Percentiles rank a stretch among this genome's conserved stretches.
Conservation (phyloP, 2,888 invertebrate genomes). For the Hirtodrosophila trivittata region DNA sequence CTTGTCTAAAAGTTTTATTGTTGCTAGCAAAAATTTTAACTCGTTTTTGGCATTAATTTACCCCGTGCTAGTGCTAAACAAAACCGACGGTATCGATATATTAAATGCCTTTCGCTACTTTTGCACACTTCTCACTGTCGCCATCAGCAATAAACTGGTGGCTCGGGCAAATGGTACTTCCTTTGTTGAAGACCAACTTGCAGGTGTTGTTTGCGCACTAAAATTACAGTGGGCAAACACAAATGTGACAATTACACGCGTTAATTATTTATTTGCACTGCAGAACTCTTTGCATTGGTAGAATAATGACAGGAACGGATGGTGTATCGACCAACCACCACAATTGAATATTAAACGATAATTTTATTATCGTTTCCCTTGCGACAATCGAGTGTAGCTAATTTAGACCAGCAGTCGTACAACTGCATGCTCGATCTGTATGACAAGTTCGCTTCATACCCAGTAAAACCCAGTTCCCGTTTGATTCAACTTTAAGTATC, state of each 20-base stretch:
- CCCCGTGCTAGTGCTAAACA: conserved; percentile 43
- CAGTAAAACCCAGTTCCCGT: conserved; percentile 2
- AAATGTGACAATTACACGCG: conserved; percentile 35
- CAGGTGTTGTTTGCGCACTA: conserved; percentile 14
- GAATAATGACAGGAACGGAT: conserved; percentile 32
- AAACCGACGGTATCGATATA: conserved; percentile 51
- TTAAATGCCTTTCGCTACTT: conserved; percentile 42
- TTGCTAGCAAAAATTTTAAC: conserved; percentile 29
- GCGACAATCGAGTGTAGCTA: too few relatives aligned
- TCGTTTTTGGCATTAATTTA: conserved; percentile 31
- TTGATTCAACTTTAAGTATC: conserved; percentile 16
- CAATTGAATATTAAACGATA: conserved; percentile 12
- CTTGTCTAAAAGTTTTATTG: conserved; percentile 15
- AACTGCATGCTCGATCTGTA: not conserved
- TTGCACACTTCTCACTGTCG: conserved; percentile 42
- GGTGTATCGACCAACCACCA: conserved; percentile 28
- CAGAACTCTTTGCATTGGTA: conserved; percentile 27
- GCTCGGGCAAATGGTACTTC: conserved; percentile 37
- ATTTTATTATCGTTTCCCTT: conserved; percentile 13
- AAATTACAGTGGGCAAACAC: conserved; percentile 9
- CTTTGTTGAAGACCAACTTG: conserved; percentile 17
- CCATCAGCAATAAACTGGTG: conserved; percentile 32
- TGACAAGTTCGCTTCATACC: conserved; percentile 1
- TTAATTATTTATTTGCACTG: conserved; percentile 50
- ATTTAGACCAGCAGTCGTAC: too few relatives aligned